Percentiles rank a stretch among this genome's conserved stretches.
Conservation (phyloP, 1,140 invertebrate species). For the Sogatella furcifera region DNA sequence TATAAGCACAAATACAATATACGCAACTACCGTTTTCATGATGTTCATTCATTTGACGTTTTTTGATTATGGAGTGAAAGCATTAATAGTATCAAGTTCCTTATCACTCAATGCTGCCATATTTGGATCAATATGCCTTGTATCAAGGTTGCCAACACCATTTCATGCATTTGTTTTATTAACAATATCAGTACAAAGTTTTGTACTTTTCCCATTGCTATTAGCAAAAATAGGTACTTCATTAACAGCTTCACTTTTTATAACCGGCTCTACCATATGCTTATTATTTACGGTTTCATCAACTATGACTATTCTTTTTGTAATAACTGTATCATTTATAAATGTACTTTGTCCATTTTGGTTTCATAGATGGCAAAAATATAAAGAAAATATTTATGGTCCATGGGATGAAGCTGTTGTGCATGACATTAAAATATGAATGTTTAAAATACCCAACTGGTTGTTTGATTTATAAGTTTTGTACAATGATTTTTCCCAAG, state of each 20-base stretch:
- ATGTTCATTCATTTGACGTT: conserved; percentile 81
- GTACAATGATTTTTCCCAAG: too few species aligned
- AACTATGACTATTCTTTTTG: conserved; percentile 46
- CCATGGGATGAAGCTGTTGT: conserved; percentile 88
- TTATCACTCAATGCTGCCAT: conserved; percentile 82
- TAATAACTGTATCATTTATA: conserved; percentile 48
- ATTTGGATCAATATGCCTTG: conserved; percentile 87
- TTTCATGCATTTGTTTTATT: conserved; percentile 81
- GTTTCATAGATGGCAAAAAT: conserved; percentile 69
- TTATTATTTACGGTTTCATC: conserved; percentile 44
- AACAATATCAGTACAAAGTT: conserved; percentile 73
- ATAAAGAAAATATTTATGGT: conserved; percentile 90
- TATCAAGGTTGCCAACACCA: conserved; percentile 74
- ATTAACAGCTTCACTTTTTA: conserved; percentile 27
- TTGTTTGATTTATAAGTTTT: too few species aligned
- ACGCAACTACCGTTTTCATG: conserved; percentile 79
- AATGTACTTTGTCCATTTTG: conserved; percentile 65
- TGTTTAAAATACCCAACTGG: too few species aligned
- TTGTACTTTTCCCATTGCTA: conserved; percentile 79
- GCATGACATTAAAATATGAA: not conserved
- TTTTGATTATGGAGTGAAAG: conserved; percentile 80
- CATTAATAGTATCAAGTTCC: conserved; percentile 68
- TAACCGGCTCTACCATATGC: conserved; percentile 37
- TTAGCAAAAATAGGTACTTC: conserved; percentile 44
- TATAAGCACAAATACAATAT: conserved; percentile 94